A percentile compares a stretch with the other conserved stretches of the same genome.
Evolutionary conservation across 2,113 vertebrate genomes (phyloP).

Genomic region (Takifugu flavidus): DNA sequence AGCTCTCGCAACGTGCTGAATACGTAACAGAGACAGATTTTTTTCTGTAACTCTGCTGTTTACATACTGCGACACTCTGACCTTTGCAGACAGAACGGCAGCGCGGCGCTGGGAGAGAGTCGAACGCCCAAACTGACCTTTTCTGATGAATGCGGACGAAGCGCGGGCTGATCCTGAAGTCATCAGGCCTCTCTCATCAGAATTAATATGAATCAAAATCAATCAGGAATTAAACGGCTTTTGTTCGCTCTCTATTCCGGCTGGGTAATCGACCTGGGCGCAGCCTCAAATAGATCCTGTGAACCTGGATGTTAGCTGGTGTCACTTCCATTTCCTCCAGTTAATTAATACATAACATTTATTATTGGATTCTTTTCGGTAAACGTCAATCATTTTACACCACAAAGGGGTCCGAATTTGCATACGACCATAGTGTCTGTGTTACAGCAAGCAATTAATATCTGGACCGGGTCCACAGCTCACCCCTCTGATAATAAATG

Average conservation of each 20-base stretch:
- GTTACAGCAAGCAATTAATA: conserved; percentile 45
- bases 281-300: conserved; percentile 15
- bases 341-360: conserved; percentile 55
- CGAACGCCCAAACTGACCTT: conserved; percentile 44
- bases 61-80: conserved; percentile 37
- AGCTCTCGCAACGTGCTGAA: not conserved
- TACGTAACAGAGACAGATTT: conserved; percentile 6
- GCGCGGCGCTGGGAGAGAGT: conserved; percentile 24
- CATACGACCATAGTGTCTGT: conserved; percentile 25
- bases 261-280: conserved; percentile 18
- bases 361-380: conserved; percentile 45
- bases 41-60: conserved; percentile 27
- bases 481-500: conserved; percentile 34
- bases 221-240: conserved; percentile 30
- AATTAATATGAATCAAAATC: conserved; percentile 46
- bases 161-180: conserved; percentile 14
- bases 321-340: conserved; percentile 49
- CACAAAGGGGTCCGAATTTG: conserved; percentile 34
- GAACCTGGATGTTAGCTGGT: conserved; percentile 25
- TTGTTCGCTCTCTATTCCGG: conserved; percentile 9
- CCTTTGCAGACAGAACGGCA: conserved; percentile 39
- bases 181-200: conserved; percentile 43
- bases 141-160: conserved; percentile 30
- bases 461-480: conserved; percentile 25
- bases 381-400: conserved; percentile 59